These are phyloP conservation scores for Andricus curvator DNA, from an alignment of 2,888 invertebrate genomes.

Conservation along the genomic window DNA sequence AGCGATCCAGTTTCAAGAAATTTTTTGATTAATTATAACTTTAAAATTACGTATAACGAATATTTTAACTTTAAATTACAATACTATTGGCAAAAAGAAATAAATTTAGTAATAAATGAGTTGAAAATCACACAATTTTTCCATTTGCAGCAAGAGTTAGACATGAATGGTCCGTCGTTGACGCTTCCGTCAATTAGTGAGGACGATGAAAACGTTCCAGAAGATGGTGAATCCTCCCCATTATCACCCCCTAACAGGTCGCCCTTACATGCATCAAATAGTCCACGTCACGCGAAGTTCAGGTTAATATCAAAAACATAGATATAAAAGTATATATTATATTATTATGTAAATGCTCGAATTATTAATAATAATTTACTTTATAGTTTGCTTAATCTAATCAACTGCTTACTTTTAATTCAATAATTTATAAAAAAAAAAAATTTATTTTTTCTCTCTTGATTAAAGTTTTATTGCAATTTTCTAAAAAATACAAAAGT, in stretches of 20 bases:
- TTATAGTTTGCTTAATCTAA: background rate
- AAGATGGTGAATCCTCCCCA: conserved; percentile 85
- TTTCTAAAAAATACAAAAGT: too few species aligned
- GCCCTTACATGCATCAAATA: conserved; percentile 79
- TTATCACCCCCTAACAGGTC: conserved; percentile 83
- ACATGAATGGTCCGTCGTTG: conserved; percentile 89
- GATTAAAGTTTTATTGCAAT: too few species aligned
- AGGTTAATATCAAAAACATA: conserved; percentile 74
- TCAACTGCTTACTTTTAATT: too few species aligned
- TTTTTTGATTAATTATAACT: too few species aligned
- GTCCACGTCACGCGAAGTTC: conserved; percentile 86
- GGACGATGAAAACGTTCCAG: conserved; percentile 92
- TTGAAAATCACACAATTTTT: background rate
- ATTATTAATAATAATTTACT: background rate
- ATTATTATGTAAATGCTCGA: background rate
- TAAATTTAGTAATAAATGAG: background rate
- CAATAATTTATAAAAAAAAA: too few species aligned
- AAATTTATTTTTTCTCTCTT: too few species aligned
- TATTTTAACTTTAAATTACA: too few species aligned
- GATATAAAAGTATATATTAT: conserved; percentile 23
- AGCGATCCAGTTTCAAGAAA: too few species aligned
- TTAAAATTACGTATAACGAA: too few species aligned
- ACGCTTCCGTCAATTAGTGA: conserved; percentile 96
- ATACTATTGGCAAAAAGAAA: background rate
- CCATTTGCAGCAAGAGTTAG: conserved; percentile 83